Percentiles rank a stretch among this genome's conserved stretches.
Conservation (phyloP, 2,888 invertebrate species). For the Drosophila eohydei region DNA sequence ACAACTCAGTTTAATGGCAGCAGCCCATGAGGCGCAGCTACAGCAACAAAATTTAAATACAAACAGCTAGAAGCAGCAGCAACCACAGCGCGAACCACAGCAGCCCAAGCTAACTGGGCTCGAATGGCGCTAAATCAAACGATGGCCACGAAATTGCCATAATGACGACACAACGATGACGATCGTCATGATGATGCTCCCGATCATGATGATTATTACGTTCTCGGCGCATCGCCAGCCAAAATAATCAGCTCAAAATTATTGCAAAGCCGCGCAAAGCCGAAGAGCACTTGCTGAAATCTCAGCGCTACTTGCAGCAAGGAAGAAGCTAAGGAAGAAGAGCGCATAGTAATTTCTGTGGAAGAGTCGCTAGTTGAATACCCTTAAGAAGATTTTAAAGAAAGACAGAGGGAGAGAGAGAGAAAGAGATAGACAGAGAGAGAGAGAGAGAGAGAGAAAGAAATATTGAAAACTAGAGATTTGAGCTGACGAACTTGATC, state of each 20-base stretch:
- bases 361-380: background rate
- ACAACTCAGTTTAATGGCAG: constrained; percentile 77
- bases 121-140: constrained; percentile 78
- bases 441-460: too few relatives aligned
- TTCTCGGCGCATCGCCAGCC: constrained; percentile 32
- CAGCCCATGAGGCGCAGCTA: constrained; percentile 32
- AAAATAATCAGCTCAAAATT: constrained; percentile 60
- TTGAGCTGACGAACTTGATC: background rate
- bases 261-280: constrained; percentile 61
- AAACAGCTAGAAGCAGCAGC: constrained; percentile 55
- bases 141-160: constrained; percentile 80
- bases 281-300: constrained; percentile 69
- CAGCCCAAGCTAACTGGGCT: constrained; percentile 16
- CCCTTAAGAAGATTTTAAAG: background rate
- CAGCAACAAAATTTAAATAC: constrained; percentile 66
- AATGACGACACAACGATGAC: constrained; percentile 70
- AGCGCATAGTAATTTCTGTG: background rate
- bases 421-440: too few relatives aligned
- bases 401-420: too few relatives aligned
- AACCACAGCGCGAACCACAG: constrained; percentile 6
- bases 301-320: constrained; percentile 57
- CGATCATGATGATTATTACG: background rate
- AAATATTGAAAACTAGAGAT: too few relatives aligned
- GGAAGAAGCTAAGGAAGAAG: background rate
- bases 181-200: constrained; percentile 20